A percentile compares a stretch with the other conserved stretches of the same genome.
phyloP scores from a whole-genome alignment of 2,888 invertebrate genomes.

The Ophion obscuratus region DNA sequence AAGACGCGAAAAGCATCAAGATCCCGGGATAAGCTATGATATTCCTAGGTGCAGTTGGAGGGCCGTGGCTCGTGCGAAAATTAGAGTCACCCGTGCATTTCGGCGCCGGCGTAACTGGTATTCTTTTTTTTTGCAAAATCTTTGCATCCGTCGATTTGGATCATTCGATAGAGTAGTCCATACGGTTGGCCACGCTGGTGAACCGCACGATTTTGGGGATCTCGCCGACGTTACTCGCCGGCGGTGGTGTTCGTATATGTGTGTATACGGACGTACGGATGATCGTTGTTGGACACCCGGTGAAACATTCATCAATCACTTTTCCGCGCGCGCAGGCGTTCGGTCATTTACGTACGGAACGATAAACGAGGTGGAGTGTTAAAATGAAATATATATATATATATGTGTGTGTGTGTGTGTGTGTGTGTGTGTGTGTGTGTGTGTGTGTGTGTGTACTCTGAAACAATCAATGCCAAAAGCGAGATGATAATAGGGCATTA shows the following conservation, averaged over 20 bases:
- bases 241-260: slow-evolving; percentile 23
- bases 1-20: background rate
- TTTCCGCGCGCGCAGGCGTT: slow-evolving; percentile 56
- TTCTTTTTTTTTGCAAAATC: slow-evolving; percentile 68
- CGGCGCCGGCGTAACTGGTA: background rate
- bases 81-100: slow-evolving; percentile 33
- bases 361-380: slow-evolving; percentile 51
- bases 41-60: background rate
- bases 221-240: slow-evolving; percentile 21
- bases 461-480: too few species aligned
- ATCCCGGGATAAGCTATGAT: slow-evolving; percentile 9
- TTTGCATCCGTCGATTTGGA: slow-evolving; percentile 47
- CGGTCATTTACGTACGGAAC: slow-evolving; percentile 62
- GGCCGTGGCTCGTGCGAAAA: slow-evolving; percentile 27
- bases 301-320: slow-evolving; percentile 70
- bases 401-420: background rate
- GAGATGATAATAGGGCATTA: too few species aligned
- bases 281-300: slow-evolving; percentile 60
- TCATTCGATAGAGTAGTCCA: slow-evolving; percentile 51
- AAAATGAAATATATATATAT: slow-evolving; percentile 38
- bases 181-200: slow-evolving; percentile 55
- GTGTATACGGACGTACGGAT: slow-evolving; percentile 14
- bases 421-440: too few species aligned
- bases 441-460: too few species aligned
- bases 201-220: slow-evolving; percentile 58